Evolutionary conservation across 2,113 vertebrate species (phyloP), one percentile per base, ranked within the genome.

Genomic region (Clarias magur): DNA sequence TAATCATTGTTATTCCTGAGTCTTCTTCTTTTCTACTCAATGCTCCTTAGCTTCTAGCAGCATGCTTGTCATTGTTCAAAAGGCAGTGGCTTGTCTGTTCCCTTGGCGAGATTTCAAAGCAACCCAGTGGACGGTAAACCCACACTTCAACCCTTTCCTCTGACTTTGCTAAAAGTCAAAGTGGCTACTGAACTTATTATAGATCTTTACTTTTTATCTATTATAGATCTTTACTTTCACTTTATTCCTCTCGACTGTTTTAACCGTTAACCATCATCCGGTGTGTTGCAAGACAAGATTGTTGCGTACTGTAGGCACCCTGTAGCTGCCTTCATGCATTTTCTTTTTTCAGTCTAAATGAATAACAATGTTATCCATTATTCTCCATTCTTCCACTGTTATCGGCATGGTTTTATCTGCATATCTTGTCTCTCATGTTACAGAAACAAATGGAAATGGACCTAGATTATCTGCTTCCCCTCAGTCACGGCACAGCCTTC

Each of bases 161-260:
- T 54, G 76, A 59, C 60, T 54, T 30, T 59, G 27, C 42, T 88
- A 76, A 88, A 90, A 86, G 88, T 89, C 86, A 89, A 84, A 42
- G 30, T 67, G 78, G 84, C 19, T 65, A n/a, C 70, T 72, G 9
- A 17, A 68, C 48, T 17, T 38, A 63, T 17, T 85, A 23, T 56
- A 82, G 30, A n/a, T 78, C 68, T 10, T 75, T 56, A 10, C n/a
- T 16, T 67, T 48, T 48, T 7, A 42, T 48, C 42, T 54, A 62
- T 17, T 81, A 23, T 42, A 82, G 30, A n/a, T 78, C 68, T 10
- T 75, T 56, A 10, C n/a, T 16, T 67, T 48, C 48, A 70, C 25
- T 42, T 6, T 17, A 38, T 60, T 8, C 15, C 15, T 76, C n/a
- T 16, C 53, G 53, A 57, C 19, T 53, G 17, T 80, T 80, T 38